Evolutionary conservation across 1,140 invertebrate species (phyloP).

Genomic region (Heliconius hermathena): DNA sequence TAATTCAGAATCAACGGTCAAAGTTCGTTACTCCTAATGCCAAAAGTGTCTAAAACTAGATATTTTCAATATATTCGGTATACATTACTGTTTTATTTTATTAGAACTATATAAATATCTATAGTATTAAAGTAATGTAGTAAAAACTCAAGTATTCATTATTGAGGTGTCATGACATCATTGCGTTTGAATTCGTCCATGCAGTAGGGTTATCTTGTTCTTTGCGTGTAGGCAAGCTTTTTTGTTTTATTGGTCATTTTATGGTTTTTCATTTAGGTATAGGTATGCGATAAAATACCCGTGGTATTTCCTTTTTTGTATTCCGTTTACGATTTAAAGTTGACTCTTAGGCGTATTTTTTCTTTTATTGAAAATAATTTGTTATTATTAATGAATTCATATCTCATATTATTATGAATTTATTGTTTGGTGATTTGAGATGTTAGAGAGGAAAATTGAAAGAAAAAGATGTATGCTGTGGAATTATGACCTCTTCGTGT

Average conservation of each 20-base stretch:
- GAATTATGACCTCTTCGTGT: no score
- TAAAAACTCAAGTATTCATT: neutral
- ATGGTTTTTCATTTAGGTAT: neutral
- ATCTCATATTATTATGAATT: no score
- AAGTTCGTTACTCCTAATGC: conserved; percentile 18
- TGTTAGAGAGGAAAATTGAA: no score
- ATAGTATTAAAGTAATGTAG: neutral
- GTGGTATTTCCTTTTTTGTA: no score
- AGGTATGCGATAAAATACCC: neutral
- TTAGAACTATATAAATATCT: neutral
- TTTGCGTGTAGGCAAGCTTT: neutral
- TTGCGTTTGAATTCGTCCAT: conserved; percentile 12
- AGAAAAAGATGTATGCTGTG: no score
- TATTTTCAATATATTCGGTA: neutral
- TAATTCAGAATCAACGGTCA: conserved; percentile 21
- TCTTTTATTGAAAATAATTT: neutral
- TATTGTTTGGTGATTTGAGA: no score
- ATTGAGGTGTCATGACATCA: conserved; percentile 32
- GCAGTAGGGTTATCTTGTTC: neutral
- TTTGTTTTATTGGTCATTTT: neutral
- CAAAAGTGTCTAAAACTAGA: neutral
- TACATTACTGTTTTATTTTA: neutral
- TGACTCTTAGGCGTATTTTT: no score
- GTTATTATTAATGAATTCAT: neutral
- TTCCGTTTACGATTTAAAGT: no score